Conservation (phyloP, 1,140 invertebrate genomes). For the Drosophila pachea region DNA sequence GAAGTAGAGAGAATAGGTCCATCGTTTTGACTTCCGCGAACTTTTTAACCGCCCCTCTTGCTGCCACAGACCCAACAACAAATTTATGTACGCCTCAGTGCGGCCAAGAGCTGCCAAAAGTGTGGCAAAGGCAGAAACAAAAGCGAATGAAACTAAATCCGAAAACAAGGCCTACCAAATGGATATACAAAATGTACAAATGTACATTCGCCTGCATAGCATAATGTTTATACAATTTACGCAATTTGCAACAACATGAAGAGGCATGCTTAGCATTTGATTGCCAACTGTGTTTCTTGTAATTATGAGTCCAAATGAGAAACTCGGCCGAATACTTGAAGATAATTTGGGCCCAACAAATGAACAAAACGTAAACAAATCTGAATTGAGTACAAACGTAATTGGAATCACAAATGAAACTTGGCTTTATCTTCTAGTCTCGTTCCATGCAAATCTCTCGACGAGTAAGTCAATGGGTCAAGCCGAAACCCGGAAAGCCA, state of each 20-base stretch:
- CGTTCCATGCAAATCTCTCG: constrained; percentile 42
- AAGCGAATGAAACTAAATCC: constrained; percentile 25
- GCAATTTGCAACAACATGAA: constrained; percentile 58
- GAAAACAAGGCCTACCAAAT: constrained; percentile 53
- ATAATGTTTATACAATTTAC: constrained; percentile 76
- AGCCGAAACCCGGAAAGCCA: constrained; percentile 33
- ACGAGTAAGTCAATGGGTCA: constrained; percentile 72
- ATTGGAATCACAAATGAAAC: constrained; percentile 8
- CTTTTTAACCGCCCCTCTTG: constrained; percentile 34
- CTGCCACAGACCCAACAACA: constrained; percentile 12
- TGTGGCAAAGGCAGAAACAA: constrained; percentile 1
- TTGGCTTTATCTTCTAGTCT: constrained; percentile 13
- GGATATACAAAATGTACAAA: constrained; percentile 64
- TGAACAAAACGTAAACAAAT: constrained; percentile 31
- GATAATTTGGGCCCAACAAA: constrained; percentile 45
- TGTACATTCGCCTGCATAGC: constrained; percentile 45
- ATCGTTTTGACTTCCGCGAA: not conserved
- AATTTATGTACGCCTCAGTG: constrained; percentile 56
- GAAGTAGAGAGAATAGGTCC: not conserved
- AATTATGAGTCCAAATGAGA: constrained; percentile 55
- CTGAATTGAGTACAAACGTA: constrained; percentile 20
- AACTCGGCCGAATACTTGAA: constrained; percentile 47
- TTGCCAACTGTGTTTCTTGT: constrained; percentile 65
- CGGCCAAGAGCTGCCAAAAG: constrained; percentile 31
- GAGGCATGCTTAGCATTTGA: constrained; percentile 46